These are phyloP conservation scores for Lithobates pipiens DNA, from an alignment of 2,797 vertebrate genomes.

Conservation along the genomic window DNA sequence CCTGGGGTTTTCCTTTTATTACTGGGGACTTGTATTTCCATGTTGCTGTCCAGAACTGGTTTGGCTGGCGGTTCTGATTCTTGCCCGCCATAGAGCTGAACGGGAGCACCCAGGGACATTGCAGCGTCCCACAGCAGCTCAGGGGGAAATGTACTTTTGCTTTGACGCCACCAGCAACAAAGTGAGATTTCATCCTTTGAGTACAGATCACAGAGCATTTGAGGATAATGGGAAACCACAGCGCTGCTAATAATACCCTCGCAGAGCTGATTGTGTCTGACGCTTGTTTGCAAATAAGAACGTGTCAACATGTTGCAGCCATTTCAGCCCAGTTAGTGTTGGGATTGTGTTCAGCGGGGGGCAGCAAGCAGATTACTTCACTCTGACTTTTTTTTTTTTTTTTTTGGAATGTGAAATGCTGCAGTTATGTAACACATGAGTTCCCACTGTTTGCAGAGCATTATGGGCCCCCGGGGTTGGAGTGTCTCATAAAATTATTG, in stretches of 20 bases:
- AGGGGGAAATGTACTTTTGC: background rate
- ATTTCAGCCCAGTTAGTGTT: constrained; percentile 42
- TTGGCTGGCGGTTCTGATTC: background rate
- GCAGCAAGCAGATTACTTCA: constrained; percentile 27
- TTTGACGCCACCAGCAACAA: constrained; percentile 29
- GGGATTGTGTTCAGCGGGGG: constrained; percentile 46
- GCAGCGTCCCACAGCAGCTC: background rate
- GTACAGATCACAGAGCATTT: constrained; percentile 51
- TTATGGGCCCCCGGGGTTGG: constrained; percentile 42
- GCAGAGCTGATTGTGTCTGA: constrained; percentile 42
- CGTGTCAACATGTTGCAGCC: constrained; percentile 48
- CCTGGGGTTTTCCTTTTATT: too few relatives aligned
- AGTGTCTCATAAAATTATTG: constrained; percentile 39
- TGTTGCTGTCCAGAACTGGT: background rate
- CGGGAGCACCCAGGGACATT: background rate
- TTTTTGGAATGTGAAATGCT: constrained; percentile 25
- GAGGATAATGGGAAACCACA: constrained; percentile 48
- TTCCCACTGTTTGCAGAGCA: constrained; percentile 19
- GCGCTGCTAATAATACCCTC: constrained; percentile 46
- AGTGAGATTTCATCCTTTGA: constrained; percentile 41
- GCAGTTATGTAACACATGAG: constrained; percentile 10
- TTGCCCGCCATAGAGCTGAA: background rate
- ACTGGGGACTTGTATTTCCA: background rate
- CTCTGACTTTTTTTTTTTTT: constrained; percentile 7
- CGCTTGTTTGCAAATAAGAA: constrained; percentile 49